These are phyloP conservation scores for Silurus aristotelis DNA, from an alignment of 2,797 vertebrate genomes.

Conservation along the genomic window DNA sequence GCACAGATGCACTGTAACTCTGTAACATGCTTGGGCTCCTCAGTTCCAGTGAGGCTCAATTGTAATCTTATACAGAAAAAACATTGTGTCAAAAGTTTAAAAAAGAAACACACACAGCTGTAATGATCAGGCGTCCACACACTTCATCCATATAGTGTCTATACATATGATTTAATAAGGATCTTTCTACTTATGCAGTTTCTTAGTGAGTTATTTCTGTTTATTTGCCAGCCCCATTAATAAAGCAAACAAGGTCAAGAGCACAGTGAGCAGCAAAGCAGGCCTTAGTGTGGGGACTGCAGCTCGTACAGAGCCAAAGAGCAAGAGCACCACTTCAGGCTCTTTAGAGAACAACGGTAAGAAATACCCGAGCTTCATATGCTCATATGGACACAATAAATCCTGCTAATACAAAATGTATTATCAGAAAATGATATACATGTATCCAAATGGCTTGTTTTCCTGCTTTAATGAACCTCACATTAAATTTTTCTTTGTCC, in stretches of 20 bases:
- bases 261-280: slow-evolving; percentile 74
- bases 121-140: not conserved
- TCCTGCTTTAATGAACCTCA: too few relatives aligned
- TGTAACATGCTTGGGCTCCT: not conserved
- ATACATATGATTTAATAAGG: not conserved
- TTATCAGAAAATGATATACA: not conserved
- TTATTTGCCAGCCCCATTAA: slow-evolving; percentile 72
- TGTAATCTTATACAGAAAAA: not conserved
- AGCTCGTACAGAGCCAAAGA: slow-evolving; percentile 73
- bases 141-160: not conserved
- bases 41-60: not conserved
- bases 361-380: slow-evolving; percentile 30
- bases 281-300: slow-evolving; percentile 59
- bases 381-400: not conserved
- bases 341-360: slow-evolving; percentile 80
- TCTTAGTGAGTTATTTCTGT: slow-evolving; percentile 19
- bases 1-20: not conserved
- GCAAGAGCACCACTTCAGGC: slow-evolving; percentile 69
- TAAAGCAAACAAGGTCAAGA: slow-evolving; percentile 75
- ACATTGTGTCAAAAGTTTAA: not conserved
- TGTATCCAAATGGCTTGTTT: not conserved
- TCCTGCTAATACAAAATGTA: not conserved
- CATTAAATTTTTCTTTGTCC: not conserved
- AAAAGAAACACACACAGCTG: not conserved
- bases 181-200: not conserved